Base-by-base conservation (phyloP, 1,140 invertebrate genomes). In the Pseudomyrmex flavicornis region DNA sequence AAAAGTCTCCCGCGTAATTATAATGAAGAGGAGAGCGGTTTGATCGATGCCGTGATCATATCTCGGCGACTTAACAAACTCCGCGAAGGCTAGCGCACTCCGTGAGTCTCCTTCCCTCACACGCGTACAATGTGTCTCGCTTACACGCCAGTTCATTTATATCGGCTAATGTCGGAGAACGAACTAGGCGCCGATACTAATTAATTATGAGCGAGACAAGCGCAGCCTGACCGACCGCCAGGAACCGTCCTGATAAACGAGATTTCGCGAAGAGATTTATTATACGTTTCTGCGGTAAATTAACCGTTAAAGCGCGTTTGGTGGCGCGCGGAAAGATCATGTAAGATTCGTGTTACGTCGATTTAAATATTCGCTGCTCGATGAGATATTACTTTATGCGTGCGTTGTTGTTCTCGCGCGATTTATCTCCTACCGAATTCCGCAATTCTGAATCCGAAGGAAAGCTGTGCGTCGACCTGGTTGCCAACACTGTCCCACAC, bases 141-240 rank as follows among this genome's bases (percentile, higher is more conserved):
- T 48, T 15, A 10, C 63, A 15, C 20, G 10, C 46, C 46, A 22
- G 58, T 82, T 82, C 79, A 75, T 82, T 82, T 75, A 75, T 82
- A 82, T 75, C 50, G 50, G 35, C 72, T 82, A 82, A 75, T 62
- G 79, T 74, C 59, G 54, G 66, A 63, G 61, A n/a, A 62, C 79
- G 61, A 26, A 44, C 70, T 82, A 82, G 79, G 79, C 70, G 79
- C 79, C 70, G 79, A 75, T 75, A 82, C 79, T 75, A 82, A 82
- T 82, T 82, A 82, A 82, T 82, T 82, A 82, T 75, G 59, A 82
- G 72, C 48, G 70, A 82, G 61, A 82, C 59, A 82, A 75, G 79
- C 70, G 4, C 35, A 58, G 70, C 72, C 35, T 58, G 65, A 77
- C 74, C 62, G 66, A 74, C 79, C 61, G 59, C 48, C 79, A 63